Conservation (phyloP, 2,888 invertebrate genomes). For the Melinaea menophilus region DNA sequence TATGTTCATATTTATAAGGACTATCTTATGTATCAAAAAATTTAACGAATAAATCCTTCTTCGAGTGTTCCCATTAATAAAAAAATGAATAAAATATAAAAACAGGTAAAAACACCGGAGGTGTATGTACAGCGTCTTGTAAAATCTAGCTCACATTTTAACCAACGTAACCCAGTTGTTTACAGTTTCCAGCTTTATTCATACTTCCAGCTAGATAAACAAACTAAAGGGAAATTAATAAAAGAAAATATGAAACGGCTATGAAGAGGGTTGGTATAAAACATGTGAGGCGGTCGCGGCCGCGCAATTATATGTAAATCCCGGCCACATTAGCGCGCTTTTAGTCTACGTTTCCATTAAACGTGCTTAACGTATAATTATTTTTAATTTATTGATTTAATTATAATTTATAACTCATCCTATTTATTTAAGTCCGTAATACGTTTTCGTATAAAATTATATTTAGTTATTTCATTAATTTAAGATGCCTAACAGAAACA, state of each 20-base stretch:
- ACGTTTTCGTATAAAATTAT: too few species aligned
- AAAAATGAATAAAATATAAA: background rate
- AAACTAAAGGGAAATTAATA: conserved; percentile 16
- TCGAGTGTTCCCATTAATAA: background rate
- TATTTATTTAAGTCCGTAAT: too few species aligned
- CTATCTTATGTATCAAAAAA: background rate
- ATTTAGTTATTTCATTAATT: too few species aligned
- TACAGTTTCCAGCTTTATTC: conserved; percentile 4
- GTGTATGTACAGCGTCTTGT: background rate
- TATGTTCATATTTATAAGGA: too few species aligned
- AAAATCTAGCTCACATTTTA: conserved; percentile 2
- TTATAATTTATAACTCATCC: too few species aligned
- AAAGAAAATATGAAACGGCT: conserved; percentile 17
- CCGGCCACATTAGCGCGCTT: conserved; percentile 24
- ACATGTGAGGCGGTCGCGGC: conserved; percentile 6
- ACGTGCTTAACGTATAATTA: background rate
- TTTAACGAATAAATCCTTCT: background rate
- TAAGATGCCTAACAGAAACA: too few species aligned
- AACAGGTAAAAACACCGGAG: background rate
- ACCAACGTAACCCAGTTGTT: conserved; percentile 5
- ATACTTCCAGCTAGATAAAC: background rate
- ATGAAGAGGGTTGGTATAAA: conserved; percentile 20
- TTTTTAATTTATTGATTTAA: background rate
- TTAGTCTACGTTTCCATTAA: conserved; percentile 12
- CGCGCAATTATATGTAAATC: conserved; percentile 26